Base-by-base conservation (phyloP, 2,113 vertebrate species). In the Hirundichthys speculiger region DNA sequence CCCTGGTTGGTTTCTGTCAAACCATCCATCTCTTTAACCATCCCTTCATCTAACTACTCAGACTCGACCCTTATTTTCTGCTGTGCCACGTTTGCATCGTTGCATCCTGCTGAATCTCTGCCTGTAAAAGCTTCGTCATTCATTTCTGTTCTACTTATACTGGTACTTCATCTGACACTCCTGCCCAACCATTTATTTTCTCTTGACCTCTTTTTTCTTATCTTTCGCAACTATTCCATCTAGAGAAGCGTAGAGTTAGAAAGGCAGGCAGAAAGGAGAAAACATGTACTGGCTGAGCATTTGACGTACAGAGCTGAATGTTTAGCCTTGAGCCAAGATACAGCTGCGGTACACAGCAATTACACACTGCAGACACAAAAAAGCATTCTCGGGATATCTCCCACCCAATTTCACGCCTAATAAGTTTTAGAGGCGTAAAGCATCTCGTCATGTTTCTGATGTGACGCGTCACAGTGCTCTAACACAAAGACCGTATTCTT, bases 401-500 rank as follows among this genome's bases (percentile, higher is more conserved):
- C 30, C 27, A 42, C 45, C 40, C 47, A 38, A 85, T 82, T 85
- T 83, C 77, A 79, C 40, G 84, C 74, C 67, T 58, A 27, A 22
- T 34, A 69, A 64, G 30, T 12, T 11, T 19, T 64, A 2, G 30
- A 41, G 59, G 54, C 54, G 34, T 16, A 18, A 69, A 61, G 61
- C 45, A 46, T 80, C 61, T 42, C 9, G 34, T 38, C 66, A 6
- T 53, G 56, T 68, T 57, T 73, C 19, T 1, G 45, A 39, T 12
- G n/a, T 72, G 80, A 83, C 73, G 51, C 52, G 72, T 20, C 51
- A 43, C 63, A 25, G 67, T 11, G 11, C 53, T 3, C 62, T 9
- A 18, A 50, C 68, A 90, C 89, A 90, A 89, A 89, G 87, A 21
- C 69, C 2, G 60, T 16, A 87, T 90, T 90, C 84, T 87, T 54